phyloP scores from a whole-genome alignment of 2,113 vertebrate species.

The Thermophis baileyi region DNA sequence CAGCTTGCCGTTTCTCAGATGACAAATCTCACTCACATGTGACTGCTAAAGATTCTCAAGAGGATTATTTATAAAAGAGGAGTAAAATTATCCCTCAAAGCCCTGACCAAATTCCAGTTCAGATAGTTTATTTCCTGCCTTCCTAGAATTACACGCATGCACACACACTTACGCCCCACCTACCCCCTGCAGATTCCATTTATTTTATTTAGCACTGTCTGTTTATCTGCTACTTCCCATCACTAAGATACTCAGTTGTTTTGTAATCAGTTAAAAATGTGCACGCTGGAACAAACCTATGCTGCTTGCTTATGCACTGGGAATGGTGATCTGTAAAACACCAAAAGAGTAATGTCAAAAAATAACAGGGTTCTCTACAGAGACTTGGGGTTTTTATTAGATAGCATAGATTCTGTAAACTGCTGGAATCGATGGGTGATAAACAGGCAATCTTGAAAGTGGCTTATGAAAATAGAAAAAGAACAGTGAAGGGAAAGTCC shows the following conservation, averaged over 20 bases:
- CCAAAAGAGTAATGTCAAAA: conserved; percentile 8
- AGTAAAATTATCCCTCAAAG: conserved; percentile 1
- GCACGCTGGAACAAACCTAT: neutral
- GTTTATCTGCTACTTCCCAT: neutral
- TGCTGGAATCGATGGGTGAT: neutral
- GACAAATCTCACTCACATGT: neutral
- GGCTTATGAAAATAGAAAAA: neutral
- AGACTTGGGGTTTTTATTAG: neutral
- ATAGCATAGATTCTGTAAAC: neutral
- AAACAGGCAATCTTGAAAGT: neutral
- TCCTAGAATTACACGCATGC: neutral
- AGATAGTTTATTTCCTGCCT: conserved; percentile 21
- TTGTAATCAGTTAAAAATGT: neutral
- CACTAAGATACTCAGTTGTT: neutral
- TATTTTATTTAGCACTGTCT: neutral
- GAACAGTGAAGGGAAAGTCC: neutral
- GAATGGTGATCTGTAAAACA: neutral
- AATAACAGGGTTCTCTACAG: neutral
- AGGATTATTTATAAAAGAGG: conserved; percentile 5
- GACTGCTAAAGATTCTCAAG: conserved; percentile 5
- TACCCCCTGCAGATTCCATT: neutral
- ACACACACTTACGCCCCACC: neutral
- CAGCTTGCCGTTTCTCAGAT: neutral
- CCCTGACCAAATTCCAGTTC: conserved; percentile 19
- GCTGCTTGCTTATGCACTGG: neutral